Percentiles rank a stretch among this genome's conserved stretches.
Conservation (phyloP, 2,113 vertebrate genomes). For the Oreochromis aureus region DNA sequence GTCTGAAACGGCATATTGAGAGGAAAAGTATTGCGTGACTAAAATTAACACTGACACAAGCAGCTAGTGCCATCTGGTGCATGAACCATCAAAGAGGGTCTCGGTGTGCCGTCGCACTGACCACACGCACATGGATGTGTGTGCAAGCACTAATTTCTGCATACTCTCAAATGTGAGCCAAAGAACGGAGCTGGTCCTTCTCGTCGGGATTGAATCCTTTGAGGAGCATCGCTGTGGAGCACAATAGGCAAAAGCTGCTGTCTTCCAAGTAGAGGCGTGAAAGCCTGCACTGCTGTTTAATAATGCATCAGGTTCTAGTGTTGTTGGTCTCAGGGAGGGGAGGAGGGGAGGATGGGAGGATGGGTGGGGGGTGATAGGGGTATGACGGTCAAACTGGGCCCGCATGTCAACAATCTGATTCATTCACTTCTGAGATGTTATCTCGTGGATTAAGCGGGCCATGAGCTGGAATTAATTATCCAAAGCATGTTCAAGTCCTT, state of each 20-base stretch:
- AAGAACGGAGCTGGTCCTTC: background rate
- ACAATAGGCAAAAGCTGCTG: background rate
- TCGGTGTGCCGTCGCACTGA: slow-evolving; percentile 7
- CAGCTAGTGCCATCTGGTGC: slow-evolving; percentile 61
- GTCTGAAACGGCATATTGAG: background rate
- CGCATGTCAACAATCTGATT: background rate
- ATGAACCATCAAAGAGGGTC: slow-evolving; percentile 33
- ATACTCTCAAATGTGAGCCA: background rate
- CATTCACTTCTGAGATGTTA: slow-evolving; percentile 12
- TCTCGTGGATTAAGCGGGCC: slow-evolving; percentile 2
- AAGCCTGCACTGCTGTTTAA: slow-evolving; percentile 53
- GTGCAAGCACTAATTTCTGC: background rate
- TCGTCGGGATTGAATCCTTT: background rate
- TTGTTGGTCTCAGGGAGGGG: background rate
- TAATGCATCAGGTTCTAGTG: slow-evolving; percentile 49
- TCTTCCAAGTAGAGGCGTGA: slow-evolving; percentile 14
- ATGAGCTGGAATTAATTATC: slow-evolving; percentile 41
- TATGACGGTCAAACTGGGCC: background rate
- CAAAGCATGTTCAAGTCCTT: slow-evolving; percentile 12
- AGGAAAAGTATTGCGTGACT: slow-evolving; percentile 30
- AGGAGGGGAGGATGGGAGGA: background rate
- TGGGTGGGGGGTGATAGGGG: background rate
- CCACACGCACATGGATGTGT: background rate
- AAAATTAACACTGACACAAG: slow-evolving; percentile 41
- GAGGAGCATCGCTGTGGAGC: background rate